Base-by-base conservation (phyloP, 2,113 vertebrate genomes). In the Polypterus senegalus region DNA sequence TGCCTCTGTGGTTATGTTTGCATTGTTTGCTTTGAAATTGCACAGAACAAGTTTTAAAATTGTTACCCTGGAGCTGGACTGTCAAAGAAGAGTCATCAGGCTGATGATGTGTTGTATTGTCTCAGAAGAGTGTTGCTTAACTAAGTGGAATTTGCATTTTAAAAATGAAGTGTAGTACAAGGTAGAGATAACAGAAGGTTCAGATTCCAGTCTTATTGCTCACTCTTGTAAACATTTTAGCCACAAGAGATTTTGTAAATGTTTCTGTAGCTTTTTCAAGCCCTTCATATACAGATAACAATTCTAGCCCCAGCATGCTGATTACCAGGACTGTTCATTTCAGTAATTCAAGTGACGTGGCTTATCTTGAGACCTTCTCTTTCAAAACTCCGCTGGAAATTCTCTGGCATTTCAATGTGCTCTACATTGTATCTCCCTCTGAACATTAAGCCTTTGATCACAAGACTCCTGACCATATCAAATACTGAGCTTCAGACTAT, bases 381-480 rank as follows among this genome's bases (percentile, higher is more conserved):
- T 27, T 6, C 9, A 6, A 55, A 55, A 5, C 10, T 55, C 54
- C 54, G 43, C 54, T 55, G 5, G 9, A 55, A 6, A 3, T 9
- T 3, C 54, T 55, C 54, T 27, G 43, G 54, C 54, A 55, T 55
- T 10, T 55, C 43, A 55, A 55, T 55, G 43, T 27, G 10, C 5
- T 11, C 6, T 55, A 10, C 43, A 55, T 55, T 55, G 9, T 55
- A 27, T 27, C 43, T 55, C 54, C 10, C 2, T 55, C 10, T 10
- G 43, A 55, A 10, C 5, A 55, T 27, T 55, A 55, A 55, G 10
- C 54, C 9, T 55, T 55, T 55, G 54, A 55, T 55, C 54, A 55
- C 10, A 27, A 55, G 54, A 55, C 6, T 55, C 10, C 43, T 55
- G 5, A 10, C 9, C 54, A 55, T 4, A 55, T 55, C 54, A 55